Base-by-base conservation (phyloP, 2,888 invertebrate species). In the Tipula vernalis region DNA sequence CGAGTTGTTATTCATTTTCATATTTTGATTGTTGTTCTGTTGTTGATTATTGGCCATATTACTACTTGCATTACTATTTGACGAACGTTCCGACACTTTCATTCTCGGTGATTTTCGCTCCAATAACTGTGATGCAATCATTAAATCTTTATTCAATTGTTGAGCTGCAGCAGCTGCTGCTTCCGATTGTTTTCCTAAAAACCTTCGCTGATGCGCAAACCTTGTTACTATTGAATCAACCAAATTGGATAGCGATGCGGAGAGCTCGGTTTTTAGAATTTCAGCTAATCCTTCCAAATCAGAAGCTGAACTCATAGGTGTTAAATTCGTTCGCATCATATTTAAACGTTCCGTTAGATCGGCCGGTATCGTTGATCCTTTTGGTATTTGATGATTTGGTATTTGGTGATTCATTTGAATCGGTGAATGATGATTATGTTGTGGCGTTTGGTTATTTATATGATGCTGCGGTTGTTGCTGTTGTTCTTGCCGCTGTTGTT, bases 221-320 rank as follows among this genome's bases (percentile, higher is more conserved):
- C 96, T 94, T 41, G 96, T 95, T 88, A 98, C 94, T 87, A 98
- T 96, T 28, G 96, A 96, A 91, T 98, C 98, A 89, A 98, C 96
- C 84, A 98, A 93, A 88, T 95, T 96, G 18, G 96, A 95, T 84
- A 98, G 92, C 0, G 96, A 96, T 51, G 96, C 94, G 36, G 96
- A 95, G 88, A 98, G 96, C 92, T 98, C 98, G 86, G 95, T 95
- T 92, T 98, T 98, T 5, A 99, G 93, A 87, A 96, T 95, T 90
- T 98, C 97, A n/a, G 98, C 97, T 86, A 99, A 93, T 87, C 96
- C 96, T 90, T 98, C 97, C 6, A 98, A 93, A 90, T 98, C 98
- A 3, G 96, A 94, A 13, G 95, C 96, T 0, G 95, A 94, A 28
- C 28, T 71, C 89, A 95, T 94, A 83, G 95, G 93, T 87, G 94